A percentile compares a stretch with the other conserved stretches of the same genome.
phyloP scores from a whole-genome alignment of 2,797 vertebrate species.

The Poecilia velifera region DNA sequence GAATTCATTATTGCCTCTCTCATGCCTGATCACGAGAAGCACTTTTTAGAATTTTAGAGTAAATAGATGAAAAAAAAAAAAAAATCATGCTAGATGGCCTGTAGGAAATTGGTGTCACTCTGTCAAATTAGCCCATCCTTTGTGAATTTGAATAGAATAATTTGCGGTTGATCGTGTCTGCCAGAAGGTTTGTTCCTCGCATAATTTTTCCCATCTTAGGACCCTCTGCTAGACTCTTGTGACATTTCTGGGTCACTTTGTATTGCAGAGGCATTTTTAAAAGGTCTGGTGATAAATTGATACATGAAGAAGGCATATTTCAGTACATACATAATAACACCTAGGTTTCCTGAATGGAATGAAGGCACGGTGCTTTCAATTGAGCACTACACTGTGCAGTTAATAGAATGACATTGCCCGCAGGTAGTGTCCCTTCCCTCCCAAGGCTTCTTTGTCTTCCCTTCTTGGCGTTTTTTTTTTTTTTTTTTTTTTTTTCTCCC shows the following conservation, averaged over 20 bases:
- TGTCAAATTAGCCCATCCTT: conserved; percentile 76
- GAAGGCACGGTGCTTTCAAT: conserved; percentile 44
- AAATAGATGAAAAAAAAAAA: conserved; percentile 64
- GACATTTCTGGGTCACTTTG: conserved; percentile 80
- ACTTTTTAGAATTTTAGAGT: conserved; percentile 74
- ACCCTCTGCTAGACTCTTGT: conserved; percentile 55
- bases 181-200: conserved; percentile 75
- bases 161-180: conserved; percentile 79
- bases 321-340: conserved; percentile 52
- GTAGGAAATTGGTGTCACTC: conserved; percentile 83
- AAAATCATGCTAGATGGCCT: conserved; percentile 52
- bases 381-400: conserved; percentile 37
- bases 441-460: conserved; percentile 6
- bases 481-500: conserved; percentile 1
- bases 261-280: conserved; percentile 63
- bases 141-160: conserved; percentile 80
- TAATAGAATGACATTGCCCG: conserved; percentile 43
- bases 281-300: conserved; percentile 68
- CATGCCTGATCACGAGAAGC: conserved; percentile 37
- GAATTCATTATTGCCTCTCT: conserved; percentile 63
- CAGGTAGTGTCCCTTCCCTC: conserved; percentile 24
- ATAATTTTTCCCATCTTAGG: conserved; percentile 72
- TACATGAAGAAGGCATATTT: conserved; percentile 67
- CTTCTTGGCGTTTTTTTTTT: conserved; percentile 9
- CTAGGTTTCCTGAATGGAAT: conserved; percentile 30